Conservation (phyloP, 1,140 invertebrate species). For the Pollicipes pollicipes region DNA sequence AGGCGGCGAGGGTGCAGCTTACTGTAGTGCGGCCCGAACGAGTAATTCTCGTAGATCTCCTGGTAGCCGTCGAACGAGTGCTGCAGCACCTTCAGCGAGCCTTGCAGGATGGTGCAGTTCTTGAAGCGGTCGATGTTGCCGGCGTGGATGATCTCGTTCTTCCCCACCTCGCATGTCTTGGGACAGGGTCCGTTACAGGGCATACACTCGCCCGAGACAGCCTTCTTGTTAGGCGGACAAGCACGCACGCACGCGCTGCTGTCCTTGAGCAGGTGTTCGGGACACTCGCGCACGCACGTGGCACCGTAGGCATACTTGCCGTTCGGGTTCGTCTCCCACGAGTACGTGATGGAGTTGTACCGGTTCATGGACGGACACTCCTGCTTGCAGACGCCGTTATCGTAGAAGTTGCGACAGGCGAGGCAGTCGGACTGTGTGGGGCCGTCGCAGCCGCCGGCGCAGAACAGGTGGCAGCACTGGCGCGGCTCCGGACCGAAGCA, state of each 20-base stretch:
- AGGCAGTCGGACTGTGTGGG: conserved; percentile 83
- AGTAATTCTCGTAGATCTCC: conserved; percentile 56
- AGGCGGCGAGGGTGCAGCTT: conserved; percentile 67
- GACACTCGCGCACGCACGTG: conserved; percentile 86
- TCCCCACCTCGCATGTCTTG: conserved; percentile 52
- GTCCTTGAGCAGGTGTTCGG: conserved; percentile 78
- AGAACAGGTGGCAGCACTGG: conserved; percentile 91
- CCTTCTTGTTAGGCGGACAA: conserved; percentile 78
- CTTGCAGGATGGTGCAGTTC: conserved; percentile 87
- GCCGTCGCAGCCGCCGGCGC: conserved; percentile 84
- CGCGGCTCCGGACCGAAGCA: conserved; percentile 78
- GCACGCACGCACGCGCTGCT: conserved; percentile 80
- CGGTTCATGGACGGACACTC: conserved; percentile 85
- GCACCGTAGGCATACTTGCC: conserved; percentile 95
- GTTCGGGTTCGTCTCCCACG: conserved; percentile 75
- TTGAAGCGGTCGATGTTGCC: conserved; percentile 75
- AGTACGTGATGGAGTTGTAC: conserved; percentile 78
- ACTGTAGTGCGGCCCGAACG: conserved; percentile 52
- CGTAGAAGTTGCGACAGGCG: conserved; percentile 87
- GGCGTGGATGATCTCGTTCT: conserved; percentile 47
- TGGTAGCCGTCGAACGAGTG: conserved; percentile 76
- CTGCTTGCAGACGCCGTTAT: conserved; percentile 83
- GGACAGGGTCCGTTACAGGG: conserved; percentile 87
- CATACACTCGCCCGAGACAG: conserved; percentile 72
- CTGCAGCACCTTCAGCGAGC: conserved; percentile 75